Base-by-base conservation (phyloP, 2,888 invertebrate genomes). In the Nomada goodeniana region DNA sequence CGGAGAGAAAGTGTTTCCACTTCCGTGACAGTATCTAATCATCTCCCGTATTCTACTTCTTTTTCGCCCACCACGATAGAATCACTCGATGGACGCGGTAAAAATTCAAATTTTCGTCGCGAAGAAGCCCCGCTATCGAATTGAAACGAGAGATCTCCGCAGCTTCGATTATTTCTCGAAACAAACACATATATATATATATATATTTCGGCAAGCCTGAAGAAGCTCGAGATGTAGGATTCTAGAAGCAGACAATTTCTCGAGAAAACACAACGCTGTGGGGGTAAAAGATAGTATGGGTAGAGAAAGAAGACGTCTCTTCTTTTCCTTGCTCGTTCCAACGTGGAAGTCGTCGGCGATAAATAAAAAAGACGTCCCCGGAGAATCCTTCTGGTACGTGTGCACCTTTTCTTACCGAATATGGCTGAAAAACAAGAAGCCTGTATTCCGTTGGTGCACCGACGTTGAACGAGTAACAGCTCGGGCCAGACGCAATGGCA, bases 351-450 rank as follows among this genome's bases (percentile, higher is more conserved):
- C 83, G 83, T 71, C 74, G 83, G 70, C 79, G 78, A 83, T 83
- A 83, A 83, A 83, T 83, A 83, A 83, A 83, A 83, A 82, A 77
- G 82, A 57, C 74, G 44, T 75, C 83, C 75, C 82, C 1, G 26
- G 76, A 72, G 83, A 83, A 83, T 83, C 78, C 78, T 74, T 71
- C 67, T 18, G 50, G 74, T 83, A 78, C 82, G 82, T 79, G 79
- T 61, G 55, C 83, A 63, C 75, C 83, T 72, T 72, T 76, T 57
- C 75, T 65, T 55, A 64, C 63, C 55, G 65, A 74, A 76, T 72
- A 81, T 65, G 60, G 65, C 55, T 23, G 59, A 26, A 57, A 59
- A 57, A 72, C 64, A 68, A 68, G 64, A 53, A 50, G 47, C 26
- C 64, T 60, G 81, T 69, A 82, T 81, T 76, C 75, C 68, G 23